phyloP scores from a whole-genome alignment of 30 jellyfish, hydroid and myxozoan genomes.

The Rhopilema esculentum region DNA sequence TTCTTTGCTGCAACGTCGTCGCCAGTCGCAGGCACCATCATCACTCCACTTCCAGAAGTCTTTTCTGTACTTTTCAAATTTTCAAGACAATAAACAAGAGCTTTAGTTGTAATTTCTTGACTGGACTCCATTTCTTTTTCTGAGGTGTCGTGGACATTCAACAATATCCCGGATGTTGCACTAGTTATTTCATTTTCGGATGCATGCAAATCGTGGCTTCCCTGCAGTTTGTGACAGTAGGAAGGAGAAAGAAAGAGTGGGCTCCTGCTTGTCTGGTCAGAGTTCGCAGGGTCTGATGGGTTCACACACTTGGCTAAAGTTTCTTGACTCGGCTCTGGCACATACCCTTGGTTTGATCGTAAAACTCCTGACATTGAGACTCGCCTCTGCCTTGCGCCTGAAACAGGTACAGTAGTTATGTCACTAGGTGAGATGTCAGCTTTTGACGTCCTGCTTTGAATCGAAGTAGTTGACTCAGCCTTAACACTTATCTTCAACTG shows the following conservation, averaged over 20 bases:
- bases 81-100: neutral
- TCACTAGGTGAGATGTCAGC: neutral
- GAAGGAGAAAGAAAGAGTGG: neutral
- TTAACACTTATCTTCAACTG: neutral
- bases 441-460: neutral
- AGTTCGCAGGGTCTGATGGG: too few relatives aligned
- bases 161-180: neutral
- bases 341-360: neutral
- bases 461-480: neutral
- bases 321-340: neutral
- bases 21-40: neutral
- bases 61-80: neutral
- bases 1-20: neutral
- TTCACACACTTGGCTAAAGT: neutral
- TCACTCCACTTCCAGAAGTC: neutral
- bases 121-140: neutral
- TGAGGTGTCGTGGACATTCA: neutral
- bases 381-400: neutral
- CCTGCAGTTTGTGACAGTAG: neutral
- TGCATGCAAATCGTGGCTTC: neutral
- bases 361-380: neutral
- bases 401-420: neutral
- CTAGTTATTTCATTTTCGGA: neutral
- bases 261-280: too few relatives aligned
- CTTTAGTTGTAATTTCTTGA: neutral